These are phyloP conservation scores for Oncorhynchus mykiss DNA, from an alignment of 2,113 vertebrate genomes.

Conservation along the genomic window DNA sequence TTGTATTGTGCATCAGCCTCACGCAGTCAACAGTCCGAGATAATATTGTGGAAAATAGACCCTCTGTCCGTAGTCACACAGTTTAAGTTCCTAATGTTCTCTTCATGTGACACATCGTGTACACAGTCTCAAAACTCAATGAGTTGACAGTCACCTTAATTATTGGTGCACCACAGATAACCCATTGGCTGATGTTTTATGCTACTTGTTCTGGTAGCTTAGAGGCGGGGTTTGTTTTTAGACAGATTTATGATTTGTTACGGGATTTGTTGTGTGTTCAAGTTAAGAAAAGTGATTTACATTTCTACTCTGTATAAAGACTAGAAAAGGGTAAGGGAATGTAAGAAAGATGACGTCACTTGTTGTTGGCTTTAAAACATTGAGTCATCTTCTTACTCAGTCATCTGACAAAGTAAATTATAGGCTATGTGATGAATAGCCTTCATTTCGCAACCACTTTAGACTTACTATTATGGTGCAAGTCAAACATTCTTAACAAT, in stretches of 20 bases:
- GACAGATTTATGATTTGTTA: slow-evolving; percentile 35
- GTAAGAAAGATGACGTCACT: too few relatives aligned
- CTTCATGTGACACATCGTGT: neutral
- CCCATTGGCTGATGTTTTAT: neutral
- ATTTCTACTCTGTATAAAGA: too few relatives aligned
- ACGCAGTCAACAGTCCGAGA: slow-evolving; percentile 23
- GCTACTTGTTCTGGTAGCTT: slow-evolving; percentile 4
- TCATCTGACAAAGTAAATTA: neutral
- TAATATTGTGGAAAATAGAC: slow-evolving; percentile 6
- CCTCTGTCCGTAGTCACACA: neutral
- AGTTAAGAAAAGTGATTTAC: too few relatives aligned
- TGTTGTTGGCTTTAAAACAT: too few relatives aligned
- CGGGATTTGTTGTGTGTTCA: slow-evolving; percentile 24
- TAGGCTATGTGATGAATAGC: neutral
- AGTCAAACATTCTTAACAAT: slow-evolving; percentile 63
- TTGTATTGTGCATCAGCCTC: slow-evolving; percentile 25
- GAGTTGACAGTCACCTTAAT: too few relatives aligned
- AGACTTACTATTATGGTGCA: slow-evolving; percentile 13
- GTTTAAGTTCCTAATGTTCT: too few relatives aligned
- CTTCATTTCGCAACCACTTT: neutral
- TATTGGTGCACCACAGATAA: neutral
- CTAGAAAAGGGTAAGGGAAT: too few relatives aligned
- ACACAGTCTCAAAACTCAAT: neutral
- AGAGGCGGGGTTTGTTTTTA: slow-evolving; percentile 29
- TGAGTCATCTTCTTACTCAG: too few relatives aligned